Evolutionary conservation across 92 coral and sea anemone species (phyloP).

Genomic region (Epizoanthus rinbou): DNA sequence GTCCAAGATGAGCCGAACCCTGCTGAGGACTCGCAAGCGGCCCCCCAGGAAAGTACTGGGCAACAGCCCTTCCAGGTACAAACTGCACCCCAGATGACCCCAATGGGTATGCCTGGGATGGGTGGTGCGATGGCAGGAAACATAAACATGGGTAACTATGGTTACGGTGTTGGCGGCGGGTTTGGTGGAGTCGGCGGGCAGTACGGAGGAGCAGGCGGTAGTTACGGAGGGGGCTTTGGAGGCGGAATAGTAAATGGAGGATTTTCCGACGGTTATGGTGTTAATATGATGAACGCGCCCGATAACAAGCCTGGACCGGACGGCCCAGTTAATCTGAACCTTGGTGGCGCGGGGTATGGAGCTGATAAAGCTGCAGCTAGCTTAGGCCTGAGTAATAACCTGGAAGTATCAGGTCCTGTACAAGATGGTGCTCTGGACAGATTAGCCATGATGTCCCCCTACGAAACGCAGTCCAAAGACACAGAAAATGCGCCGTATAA

Average conservation of each 20-base stretch:
- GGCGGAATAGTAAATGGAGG: constrained; percentile 21
- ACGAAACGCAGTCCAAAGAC: constrained; percentile 83
- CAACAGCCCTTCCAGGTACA: constrained; percentile 13
- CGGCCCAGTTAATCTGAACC: constrained; percentile 5
- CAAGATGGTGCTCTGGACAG: constrained; percentile 87
- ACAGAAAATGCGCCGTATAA: constrained; percentile 59
- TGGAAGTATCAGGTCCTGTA: constrained; percentile 67
- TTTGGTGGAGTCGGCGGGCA: constrained; percentile 40
- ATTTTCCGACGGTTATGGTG: constrained; percentile 23
- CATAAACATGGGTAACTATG: constrained; percentile 37
- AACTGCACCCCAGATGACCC: constrained; percentile 27
- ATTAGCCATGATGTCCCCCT: constrained; percentile 96
- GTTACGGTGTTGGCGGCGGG: constrained; percentile 30
- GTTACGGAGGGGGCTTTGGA: constrained; percentile 28
- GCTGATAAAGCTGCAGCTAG: constrained; percentile 24
- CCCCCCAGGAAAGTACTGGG: constrained; percentile 26
- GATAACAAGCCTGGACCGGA: not conserved
- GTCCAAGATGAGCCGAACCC: constrained; percentile 59
- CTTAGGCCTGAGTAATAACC: constrained; percentile 38
- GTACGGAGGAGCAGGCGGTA: constrained; percentile 16
- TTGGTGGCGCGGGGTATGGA: constrained; percentile 14
- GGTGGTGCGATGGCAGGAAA: constrained; percentile 55
- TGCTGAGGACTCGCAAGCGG: constrained; percentile 59
- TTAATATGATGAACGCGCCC: constrained; percentile 28
- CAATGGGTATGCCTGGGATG: constrained; percentile 8